Evolutionary conservation across 64 coral and sea anemone genomes (phyloP), one percentile per base, ranked within the genome.

Genomic region (Acropora yongei): DNA sequence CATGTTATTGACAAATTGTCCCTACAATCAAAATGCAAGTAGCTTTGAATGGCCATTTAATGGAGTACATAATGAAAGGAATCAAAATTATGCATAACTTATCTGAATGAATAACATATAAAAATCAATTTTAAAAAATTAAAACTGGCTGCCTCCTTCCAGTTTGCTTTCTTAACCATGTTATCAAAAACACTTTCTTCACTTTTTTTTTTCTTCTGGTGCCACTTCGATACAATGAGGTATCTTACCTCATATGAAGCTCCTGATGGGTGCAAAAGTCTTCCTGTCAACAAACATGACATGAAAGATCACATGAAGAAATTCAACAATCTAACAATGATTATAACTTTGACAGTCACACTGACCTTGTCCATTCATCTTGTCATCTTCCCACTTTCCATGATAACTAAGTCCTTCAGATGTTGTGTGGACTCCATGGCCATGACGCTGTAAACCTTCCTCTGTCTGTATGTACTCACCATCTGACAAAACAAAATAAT

Each of bases 311-410:
- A 72, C 30, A 30, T 30, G 30, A 30, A 30, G 30, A 30, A 30
- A 30, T 30, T 30, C 12, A 17, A 17, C 18, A 9, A 55, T 4
- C 51, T 5, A 4, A 55, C 51, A 55, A 55, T 4, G 9, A 55
- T 55, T 55, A 55, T 4, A 9, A 55, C 51, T 55, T 9, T 30
- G 30, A 55, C 51, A 55, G 51, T 17, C 7, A 39, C 47, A 16
- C 80, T 83, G 17, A 97, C 95, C 95, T 92, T 96, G 90, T 49
- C 97, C 97, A 91, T 96, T 96, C 97, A 99, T 99, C 77, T 99
- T 99, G 89, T 99, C 97, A 4, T 93, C 79, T 55, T 58, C 84
- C 97, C 97, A 99, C 51, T 96, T 40, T 6, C 97, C 97, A 77
- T 91, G 78, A 45, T 99, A 99, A 63, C 72, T 78, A 39, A 99